A percentile compares a stretch with the other conserved stretches of the same genome.
phyloP scores from a whole-genome alignment of 2,888 invertebrate species.

The Chouioia cunea region DNA sequence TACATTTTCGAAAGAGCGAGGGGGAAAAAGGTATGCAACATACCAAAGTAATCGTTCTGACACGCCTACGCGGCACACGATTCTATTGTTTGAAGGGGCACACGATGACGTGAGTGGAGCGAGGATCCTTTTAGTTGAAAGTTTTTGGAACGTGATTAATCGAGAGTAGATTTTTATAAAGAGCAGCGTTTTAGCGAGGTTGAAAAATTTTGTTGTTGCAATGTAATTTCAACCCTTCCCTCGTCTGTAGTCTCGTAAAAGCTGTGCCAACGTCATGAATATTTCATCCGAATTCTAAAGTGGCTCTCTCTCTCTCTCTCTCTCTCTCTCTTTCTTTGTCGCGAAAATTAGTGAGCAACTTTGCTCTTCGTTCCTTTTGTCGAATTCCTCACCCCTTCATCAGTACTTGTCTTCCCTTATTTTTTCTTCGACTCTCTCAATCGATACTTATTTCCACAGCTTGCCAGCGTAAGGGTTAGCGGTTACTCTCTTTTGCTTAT shows the following conservation, averaged over 20 bases:
- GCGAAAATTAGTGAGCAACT: slow-evolving; percentile 18
- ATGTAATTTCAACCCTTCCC: slow-evolving; percentile 29
- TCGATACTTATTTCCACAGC: slow-evolving; percentile 43
- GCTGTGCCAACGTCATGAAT: slow-evolving; percentile 62
- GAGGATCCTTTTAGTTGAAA: neutral
- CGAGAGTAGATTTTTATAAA: neutral
- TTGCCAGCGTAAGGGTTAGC: slow-evolving; percentile 4
- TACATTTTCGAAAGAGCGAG: too few species aligned
- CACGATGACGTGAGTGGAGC: neutral
- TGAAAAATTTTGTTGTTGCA: slow-evolving; percentile 3
- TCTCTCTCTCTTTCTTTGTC: too few species aligned
- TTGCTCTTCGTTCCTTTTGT: slow-evolving; percentile 45
- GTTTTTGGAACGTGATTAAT: slow-evolving; percentile 4
- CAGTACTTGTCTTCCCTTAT: slow-evolving; percentile 35
- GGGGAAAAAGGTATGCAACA: slow-evolving; percentile 2
- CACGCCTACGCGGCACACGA: slow-evolving; percentile 23
- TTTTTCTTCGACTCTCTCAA: slow-evolving; percentile 33
- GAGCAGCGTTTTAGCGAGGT: too few species aligned
- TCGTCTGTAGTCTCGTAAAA: slow-evolving; percentile 35
- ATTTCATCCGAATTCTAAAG: slow-evolving; percentile 51
- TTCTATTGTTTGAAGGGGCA: slow-evolving; percentile 1
- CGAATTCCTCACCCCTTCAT: slow-evolving; percentile 38
- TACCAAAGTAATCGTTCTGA: slow-evolving; percentile 25
- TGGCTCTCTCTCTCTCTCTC: slow-evolving; percentile 13
- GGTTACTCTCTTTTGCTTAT: slow-evolving; percentile 14